Percentiles rank a stretch among this genome's conserved stretches.
These are phyloP conservation scores for Thalassophryne amazonica DNA, from an alignment of 2,797 vertebrate species.

Conservation along the genomic window DNA sequence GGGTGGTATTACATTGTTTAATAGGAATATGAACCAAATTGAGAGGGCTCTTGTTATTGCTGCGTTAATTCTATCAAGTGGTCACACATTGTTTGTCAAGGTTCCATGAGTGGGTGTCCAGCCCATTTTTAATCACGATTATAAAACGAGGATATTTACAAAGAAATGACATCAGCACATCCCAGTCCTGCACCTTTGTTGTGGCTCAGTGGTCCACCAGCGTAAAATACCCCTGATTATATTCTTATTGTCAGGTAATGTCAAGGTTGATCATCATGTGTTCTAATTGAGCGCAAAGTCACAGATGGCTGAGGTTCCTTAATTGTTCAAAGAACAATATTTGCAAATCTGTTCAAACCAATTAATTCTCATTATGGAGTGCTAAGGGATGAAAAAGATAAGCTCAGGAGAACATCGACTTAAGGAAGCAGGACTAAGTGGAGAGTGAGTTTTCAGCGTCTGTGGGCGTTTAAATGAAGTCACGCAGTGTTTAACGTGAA, in stretches of 20 bases:
- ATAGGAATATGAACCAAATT: slow-evolving; percentile 54
- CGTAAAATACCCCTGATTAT: too few relatives aligned
- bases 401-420: not conserved
- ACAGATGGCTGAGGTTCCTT: slow-evolving; percentile 20
- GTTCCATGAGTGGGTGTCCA: not conserved
- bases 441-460: not conserved
- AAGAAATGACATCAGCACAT: not conserved
- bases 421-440: not conserved
- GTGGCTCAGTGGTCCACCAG: not conserved
- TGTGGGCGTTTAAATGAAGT: not conserved
- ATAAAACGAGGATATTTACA: not conserved
- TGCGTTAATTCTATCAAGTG: slow-evolving; percentile 36
- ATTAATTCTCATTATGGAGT: slow-evolving; percentile 1
- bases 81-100: slow-evolving; percentile 21
- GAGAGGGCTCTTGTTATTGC: slow-evolving; percentile 28
- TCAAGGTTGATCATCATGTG: not conserved
- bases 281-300: slow-evolving; percentile 15
- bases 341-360: slow-evolving; percentile 1
- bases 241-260: not conserved
- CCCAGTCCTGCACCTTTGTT: not conserved
- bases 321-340: not conserved
- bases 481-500: slow-evolving; percentile 5
- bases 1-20: slow-evolving; percentile 35
- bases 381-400: not conserved
- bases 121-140: not conserved